Evolutionary conservation across 2,797 vertebrate species (phyloP).

Genomic region (Peromyscus attwateri): DNA sequence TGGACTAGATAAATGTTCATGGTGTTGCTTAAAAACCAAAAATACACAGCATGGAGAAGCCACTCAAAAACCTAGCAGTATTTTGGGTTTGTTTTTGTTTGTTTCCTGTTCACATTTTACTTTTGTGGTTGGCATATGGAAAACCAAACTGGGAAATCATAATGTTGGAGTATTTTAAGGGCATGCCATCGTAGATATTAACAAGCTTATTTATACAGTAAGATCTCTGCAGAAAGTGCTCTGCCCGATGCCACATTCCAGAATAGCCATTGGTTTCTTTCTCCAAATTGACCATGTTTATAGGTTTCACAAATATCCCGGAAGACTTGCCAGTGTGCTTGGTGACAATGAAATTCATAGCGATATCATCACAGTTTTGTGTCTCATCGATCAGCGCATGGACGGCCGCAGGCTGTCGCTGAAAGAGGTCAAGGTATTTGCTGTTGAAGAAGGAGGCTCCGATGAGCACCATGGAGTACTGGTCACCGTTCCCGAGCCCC

Average conservation of each 20-base stretch:
- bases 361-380: conserved; percentile 98
- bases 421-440: conserved; percentile 94
- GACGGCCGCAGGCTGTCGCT: conserved; percentile 91
- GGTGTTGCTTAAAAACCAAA: conserved; percentile 59
- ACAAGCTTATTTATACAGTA: conserved; percentile 95
- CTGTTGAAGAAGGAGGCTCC: conserved; percentile 95
- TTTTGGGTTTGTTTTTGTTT: conserved; percentile 2
- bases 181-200: conserved; percentile 94
- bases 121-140: conserved; percentile 96
- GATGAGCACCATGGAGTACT: conserved; percentile 96
- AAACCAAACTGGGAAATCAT: conserved; percentile 98
- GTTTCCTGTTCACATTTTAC: conserved; percentile 88
- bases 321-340: conserved; percentile 89
- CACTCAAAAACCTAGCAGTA: conserved; percentile 19
- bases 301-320: conserved; percentile 95
- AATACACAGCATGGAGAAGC: conserved; percentile 23
- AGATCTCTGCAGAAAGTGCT: conserved; percentile 96
- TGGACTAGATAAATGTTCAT: conserved; percentile 45
- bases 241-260: conserved; percentile 97
- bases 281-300: conserved; percentile 95
- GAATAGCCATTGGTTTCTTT: conserved; percentile 94
- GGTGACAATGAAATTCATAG: conserved; percentile 94
- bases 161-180: conserved; percentile 95
- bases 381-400: conserved; percentile 93
- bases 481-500: conserved; percentile 91